These are phyloP conservation scores for Tupiocoris notatus DNA, from an alignment of 2,888 invertebrate species.

Conservation along the genomic window DNA sequence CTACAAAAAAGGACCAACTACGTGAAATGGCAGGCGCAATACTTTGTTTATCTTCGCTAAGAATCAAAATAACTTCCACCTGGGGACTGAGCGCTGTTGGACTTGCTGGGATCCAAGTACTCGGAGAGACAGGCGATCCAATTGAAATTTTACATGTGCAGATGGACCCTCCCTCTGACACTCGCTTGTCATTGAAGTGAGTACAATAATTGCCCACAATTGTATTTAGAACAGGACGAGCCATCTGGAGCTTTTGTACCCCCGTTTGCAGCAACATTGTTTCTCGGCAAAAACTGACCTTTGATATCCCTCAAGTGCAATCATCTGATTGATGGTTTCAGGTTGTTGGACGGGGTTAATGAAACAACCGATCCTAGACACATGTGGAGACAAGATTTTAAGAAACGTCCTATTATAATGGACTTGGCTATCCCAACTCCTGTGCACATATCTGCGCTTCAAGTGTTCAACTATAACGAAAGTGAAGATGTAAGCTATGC, in stretches of 20 bases:
- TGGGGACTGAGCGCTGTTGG: slow-evolving; percentile 65
- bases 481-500: slow-evolving; percentile 66
- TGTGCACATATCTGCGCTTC: slow-evolving; percentile 54
- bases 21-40: slow-evolving; percentile 46
- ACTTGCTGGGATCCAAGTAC: slow-evolving; percentile 58
- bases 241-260: too few species aligned
- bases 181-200: slow-evolving; percentile 18
- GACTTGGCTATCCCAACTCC: slow-evolving; percentile 52
- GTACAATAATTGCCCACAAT: too few species aligned
- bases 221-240: too few species aligned
- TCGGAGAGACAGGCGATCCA: slow-evolving; percentile 49
- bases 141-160: slow-evolving; percentile 40
- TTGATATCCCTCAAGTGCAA: too few species aligned
- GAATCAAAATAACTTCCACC: slow-evolving; percentile 62
- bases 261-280: too few species aligned
- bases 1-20: slow-evolving; percentile 47
- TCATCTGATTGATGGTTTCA: slow-evolving; percentile 53
- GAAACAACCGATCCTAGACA: slow-evolving; percentile 66
- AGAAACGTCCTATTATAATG: slow-evolving; percentile 52
- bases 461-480: slow-evolving; percentile 81
- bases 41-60: slow-evolving; percentile 48
- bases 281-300: too few species aligned
- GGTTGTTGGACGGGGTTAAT: slow-evolving; percentile 67
- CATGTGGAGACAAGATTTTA: slow-evolving; percentile 64
- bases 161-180: slow-evolving; percentile 31